Evolutionary conservation across 53 echinoderm and acorn worm species (phyloP).

Genomic region (Arbacia lixula): DNA sequence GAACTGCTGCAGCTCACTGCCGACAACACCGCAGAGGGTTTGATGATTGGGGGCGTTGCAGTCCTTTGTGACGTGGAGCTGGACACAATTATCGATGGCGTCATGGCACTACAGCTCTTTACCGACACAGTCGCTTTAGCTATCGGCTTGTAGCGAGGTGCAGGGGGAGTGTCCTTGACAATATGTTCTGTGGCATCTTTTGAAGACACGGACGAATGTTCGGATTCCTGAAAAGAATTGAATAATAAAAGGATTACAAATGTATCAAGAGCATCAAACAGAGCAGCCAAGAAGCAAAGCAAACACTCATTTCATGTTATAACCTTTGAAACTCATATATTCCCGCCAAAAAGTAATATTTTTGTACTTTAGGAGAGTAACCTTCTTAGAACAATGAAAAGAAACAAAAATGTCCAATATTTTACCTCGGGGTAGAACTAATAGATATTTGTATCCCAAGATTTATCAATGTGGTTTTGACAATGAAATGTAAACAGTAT

Average conservation of each 20-base stretch:
- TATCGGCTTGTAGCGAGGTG: constrained; percentile 7
- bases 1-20: constrained; percentile 21
- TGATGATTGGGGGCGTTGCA: constrained; percentile 47
- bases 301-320: no score
- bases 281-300: no score
- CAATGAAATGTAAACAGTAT: no score
- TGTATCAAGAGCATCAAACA: no score
- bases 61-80: constrained; percentile 48
- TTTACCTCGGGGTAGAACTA: no score
- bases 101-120: constrained; percentile 33
- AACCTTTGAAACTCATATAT: no score
- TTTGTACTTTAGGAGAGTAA: no score
- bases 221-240: constrained; percentile 78
- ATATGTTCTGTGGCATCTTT: constrained; percentile 63
- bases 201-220: constrained; percentile 88
- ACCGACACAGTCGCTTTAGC: constrained; percentile 32
- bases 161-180: constrained; percentile 15
- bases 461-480: no score
- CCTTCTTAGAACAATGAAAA: no score
- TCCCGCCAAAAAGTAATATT: no score
- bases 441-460: no score
- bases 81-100: constrained; percentile 48
- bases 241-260: not conserved
- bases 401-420: no score
- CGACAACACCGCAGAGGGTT: constrained; percentile 29